These are phyloP conservation scores for Centrocercus urophasianus DNA, from an alignment of 2,113 vertebrate genomes.

Conservation along the genomic window DNA sequence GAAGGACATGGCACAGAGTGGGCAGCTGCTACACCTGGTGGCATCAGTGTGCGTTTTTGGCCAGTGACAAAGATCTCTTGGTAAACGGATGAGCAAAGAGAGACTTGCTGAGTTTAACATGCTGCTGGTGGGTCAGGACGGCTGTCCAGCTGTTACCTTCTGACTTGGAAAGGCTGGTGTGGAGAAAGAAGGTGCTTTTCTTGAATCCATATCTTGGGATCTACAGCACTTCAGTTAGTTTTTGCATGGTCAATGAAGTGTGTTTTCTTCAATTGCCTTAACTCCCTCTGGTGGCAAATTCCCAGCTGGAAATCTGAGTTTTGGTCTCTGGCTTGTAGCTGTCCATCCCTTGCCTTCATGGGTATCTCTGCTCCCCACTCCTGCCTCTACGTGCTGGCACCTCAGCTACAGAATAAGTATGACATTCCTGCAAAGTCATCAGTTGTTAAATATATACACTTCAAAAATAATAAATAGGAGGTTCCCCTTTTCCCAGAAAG, in stretches of 20 bases:
- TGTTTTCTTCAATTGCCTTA: neutral
- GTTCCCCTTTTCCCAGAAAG: neutral
- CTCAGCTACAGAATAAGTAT: neutral
- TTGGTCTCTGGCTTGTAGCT: neutral
- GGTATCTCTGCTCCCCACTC: neutral
- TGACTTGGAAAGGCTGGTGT: neutral
- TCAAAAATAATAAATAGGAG: neutral
- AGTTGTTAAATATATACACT: neutral
- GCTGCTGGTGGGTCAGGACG: neutral
- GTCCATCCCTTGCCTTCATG: neutral
- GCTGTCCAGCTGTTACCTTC: neutral
- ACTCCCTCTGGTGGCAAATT: slow-evolving; percentile 57
- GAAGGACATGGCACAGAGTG: neutral
- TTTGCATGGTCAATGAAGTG: neutral
- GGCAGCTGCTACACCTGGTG: neutral
- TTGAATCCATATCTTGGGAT: neutral
- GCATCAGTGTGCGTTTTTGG: neutral
- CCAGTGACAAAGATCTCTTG: neutral
- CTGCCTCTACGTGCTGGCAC: neutral
- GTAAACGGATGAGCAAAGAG: neutral
- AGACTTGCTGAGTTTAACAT: neutral
- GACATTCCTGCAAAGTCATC: accelerated
- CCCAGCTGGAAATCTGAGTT: neutral
- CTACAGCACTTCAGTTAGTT: neutral
- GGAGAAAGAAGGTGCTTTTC: neutral